phyloP scores from a whole-genome alignment of 1,140 invertebrate species.

The Lasioglossum baleicum region DNA sequence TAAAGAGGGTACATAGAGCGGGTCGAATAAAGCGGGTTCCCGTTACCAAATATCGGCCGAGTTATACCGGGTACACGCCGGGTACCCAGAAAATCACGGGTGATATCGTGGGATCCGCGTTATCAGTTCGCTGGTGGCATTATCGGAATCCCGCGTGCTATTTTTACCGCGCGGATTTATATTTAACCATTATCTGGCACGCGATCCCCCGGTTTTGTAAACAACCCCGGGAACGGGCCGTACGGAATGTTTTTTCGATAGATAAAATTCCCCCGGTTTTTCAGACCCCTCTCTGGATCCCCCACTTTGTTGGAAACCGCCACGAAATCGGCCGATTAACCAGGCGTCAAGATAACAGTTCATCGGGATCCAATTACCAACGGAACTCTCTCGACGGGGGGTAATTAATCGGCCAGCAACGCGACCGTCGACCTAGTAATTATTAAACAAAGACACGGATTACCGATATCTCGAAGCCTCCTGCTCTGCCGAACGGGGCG shows the following conservation, averaged over 20 bases:
- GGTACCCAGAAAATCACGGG: neutral
- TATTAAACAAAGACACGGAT: conserved; percentile 50
- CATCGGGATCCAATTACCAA: conserved; percentile 29
- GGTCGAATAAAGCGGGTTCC: neutral
- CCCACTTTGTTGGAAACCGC: too few species aligned
- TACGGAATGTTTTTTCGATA: conserved; percentile 30
- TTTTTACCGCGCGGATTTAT: conserved; percentile 19
- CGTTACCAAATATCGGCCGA: neutral
- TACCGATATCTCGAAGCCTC: conserved; percentile 13
- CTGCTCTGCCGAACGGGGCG: neutral
- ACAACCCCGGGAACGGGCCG: neutral
- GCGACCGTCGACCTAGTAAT: conserved; percentile 26
- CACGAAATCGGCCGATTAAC: conserved; percentile 8
- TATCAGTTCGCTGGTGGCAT: neutral
- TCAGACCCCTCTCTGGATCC: too few species aligned
- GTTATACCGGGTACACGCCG: too few species aligned
- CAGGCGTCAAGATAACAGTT: conserved; percentile 37
- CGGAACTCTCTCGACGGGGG: neutral
- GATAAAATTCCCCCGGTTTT: conserved; percentile 1
- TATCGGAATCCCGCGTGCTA: conserved; percentile 19
- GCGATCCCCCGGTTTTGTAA: conserved; percentile 35
- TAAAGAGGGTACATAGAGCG: neutral
- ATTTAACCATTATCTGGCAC: conserved; percentile 36
- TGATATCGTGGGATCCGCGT: neutral
- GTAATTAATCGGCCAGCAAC: conserved; percentile 44